phyloP scores from a whole-genome alignment of 2,113 vertebrate species.

The Mustela nigripes region DNA sequence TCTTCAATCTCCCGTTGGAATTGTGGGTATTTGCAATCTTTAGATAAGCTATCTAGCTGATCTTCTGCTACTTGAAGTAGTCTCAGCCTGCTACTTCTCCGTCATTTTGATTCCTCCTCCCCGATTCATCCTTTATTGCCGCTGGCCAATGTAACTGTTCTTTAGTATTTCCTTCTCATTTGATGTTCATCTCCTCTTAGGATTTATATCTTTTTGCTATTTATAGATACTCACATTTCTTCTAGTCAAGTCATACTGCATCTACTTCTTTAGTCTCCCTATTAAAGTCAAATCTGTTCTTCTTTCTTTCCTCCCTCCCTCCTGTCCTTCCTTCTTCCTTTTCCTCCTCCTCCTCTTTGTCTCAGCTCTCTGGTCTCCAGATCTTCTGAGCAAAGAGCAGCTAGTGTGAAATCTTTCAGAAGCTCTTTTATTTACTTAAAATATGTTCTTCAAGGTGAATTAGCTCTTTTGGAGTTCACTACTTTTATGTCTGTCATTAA shows the following conservation, averaged over 20 bases:
- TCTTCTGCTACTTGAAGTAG: too few relatives aligned
- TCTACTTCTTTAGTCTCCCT: not conserved
- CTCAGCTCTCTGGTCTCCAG: not conserved
- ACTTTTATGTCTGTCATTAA: conserved; percentile 33
- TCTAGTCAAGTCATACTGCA: not conserved
- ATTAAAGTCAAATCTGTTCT: not conserved
- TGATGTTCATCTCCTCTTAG: not conserved
- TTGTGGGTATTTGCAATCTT: too few relatives aligned
- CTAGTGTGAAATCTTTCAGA: not conserved
- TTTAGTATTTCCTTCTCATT: not conserved
- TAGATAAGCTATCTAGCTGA: too few relatives aligned
- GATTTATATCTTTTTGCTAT: not conserved
- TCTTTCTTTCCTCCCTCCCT: not conserved
- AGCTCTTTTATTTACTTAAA: not conserved
- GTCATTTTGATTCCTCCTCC: too few relatives aligned
- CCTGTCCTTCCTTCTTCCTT: too few relatives aligned
- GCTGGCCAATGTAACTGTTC: not conserved
- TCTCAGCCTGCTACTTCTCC: too few relatives aligned
- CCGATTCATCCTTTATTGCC: not conserved
- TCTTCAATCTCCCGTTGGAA: too few relatives aligned
- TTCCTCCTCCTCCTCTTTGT: not conserved
- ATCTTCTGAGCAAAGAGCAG: not conserved
- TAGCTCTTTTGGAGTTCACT: not conserved
- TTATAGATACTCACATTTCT: not conserved
- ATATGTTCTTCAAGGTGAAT: not conserved